Percentiles rank a stretch among this genome's conserved stretches.
Conservation (phyloP, 2,888 invertebrate species). For the Prosapia bicincta region DNA sequence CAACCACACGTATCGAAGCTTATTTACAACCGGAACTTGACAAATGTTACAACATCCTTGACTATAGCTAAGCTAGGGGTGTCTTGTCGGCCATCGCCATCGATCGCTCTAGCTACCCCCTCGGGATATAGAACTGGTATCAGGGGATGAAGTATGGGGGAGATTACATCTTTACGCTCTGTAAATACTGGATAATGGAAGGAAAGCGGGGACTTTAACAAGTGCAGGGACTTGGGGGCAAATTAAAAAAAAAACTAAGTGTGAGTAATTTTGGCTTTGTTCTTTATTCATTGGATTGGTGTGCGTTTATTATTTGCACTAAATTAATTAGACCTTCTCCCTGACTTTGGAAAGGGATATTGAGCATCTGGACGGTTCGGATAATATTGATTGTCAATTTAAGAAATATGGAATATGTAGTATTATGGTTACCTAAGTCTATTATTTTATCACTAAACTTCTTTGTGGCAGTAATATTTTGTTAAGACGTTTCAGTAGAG, state of each 20-base stretch:
- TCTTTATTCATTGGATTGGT: not conserved
- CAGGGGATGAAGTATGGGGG: not conserved
- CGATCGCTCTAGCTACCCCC: not conserved
- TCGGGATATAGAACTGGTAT: not conserved
- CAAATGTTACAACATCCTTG: not conserved
- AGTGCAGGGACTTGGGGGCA: not conserved
- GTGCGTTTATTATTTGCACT: not conserved
- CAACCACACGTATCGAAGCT: no score
- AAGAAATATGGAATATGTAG: no score
- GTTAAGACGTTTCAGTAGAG: no score
- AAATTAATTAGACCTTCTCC: no score
- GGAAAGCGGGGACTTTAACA: not conserved
- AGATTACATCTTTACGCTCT: not conserved
- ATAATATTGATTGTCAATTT: no score
- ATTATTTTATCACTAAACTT: no score
- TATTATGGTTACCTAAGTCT: no score
- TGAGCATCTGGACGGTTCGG: no score
- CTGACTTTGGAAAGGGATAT: no score
- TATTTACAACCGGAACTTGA: not conserved
- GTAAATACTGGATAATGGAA: not conserved
- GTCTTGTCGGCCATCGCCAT: not conserved
- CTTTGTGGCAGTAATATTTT: no score
- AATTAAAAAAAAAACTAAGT: not conserved
- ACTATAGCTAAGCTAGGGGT: not conserved
- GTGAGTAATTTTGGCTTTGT: not conserved